Percentiles rank a stretch among this genome's conserved stretches.
Evolutionary conservation across 1,140 invertebrate species (phyloP).

Genomic region (Aphaenogaster rudis): DNA sequence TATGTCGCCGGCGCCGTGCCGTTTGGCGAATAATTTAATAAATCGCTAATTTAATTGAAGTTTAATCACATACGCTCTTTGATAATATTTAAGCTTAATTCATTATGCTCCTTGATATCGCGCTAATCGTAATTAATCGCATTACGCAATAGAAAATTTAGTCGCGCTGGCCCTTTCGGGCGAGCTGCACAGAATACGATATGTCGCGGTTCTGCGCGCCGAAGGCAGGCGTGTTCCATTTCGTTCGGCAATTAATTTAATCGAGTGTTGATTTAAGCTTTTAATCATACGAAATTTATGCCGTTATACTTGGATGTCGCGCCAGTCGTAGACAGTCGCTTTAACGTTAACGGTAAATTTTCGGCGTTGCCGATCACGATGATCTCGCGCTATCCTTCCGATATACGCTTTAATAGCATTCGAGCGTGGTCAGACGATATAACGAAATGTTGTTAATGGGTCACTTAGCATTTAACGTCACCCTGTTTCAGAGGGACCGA

Average conservation of each 20-base stretch:
- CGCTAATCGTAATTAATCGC: slow-evolving; percentile 3
- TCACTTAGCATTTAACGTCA: slow-evolving; percentile 67
- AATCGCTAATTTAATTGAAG: background rate
- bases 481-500: slow-evolving; percentile 89
- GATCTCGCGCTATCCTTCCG: slow-evolving; percentile 13
- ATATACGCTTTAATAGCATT: slow-evolving; percentile 9
- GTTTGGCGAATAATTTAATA: background rate
- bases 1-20: background rate
- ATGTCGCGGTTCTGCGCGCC: background rate
- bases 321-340: background rate
- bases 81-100: slow-evolving; percentile 26
- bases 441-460: slow-evolving; percentile 60
- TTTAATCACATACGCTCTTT: slow-evolving; percentile 20
- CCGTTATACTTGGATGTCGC: background rate
- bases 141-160: slow-evolving; percentile 12
- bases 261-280: slow-evolving; percentile 11
- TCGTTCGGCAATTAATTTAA: background rate
- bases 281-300: slow-evolving; percentile 7
- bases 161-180: background rate
- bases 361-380: background rate
- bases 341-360: slow-evolving; percentile 16
- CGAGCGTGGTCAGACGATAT: slow-evolving; percentile 15
- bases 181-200: background rate
- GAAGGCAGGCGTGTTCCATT: background rate
- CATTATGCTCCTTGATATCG: slow-evolving; percentile 10